Conservation (phyloP, 2,113 vertebrate species). For the Seriola aureovittata region DNA sequence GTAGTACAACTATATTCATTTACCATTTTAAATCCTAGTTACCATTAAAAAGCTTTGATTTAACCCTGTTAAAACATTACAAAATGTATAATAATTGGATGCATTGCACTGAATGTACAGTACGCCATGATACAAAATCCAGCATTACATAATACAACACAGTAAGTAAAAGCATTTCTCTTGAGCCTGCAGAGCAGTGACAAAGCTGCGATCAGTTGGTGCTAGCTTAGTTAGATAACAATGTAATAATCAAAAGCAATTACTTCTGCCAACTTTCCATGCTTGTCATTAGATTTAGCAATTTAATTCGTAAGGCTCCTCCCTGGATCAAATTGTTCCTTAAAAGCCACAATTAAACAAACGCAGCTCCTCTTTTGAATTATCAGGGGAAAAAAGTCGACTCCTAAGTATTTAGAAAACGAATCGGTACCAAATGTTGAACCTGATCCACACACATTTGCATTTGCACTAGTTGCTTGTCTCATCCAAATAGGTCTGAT, state of each 20-base stretch:
- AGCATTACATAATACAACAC: background rate
- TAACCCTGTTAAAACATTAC: too few relatives aligned
- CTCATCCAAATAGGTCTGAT: conserved; percentile 59
- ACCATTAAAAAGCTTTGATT: background rate
- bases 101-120: too few relatives aligned
- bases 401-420: conserved; percentile 34
- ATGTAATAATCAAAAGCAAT: conserved; percentile 14
- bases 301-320: background rate
- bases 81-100: too few relatives aligned
- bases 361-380: conserved; percentile 22
- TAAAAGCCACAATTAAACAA: conserved; percentile 13
- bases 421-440: conserved; percentile 41
- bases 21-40: background rate
- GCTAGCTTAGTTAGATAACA: conserved; percentile 5
- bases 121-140: background rate
- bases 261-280: background rate
- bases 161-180: background rate
- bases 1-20: background rate
- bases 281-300: conserved; percentile 9
- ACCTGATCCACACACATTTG: conserved; percentile 43
- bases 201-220: conserved; percentile 21
- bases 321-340: background rate
- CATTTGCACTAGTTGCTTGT: conserved; percentile 31
- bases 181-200: background rate
- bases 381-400: conserved; percentile 30